These are phyloP conservation scores for Falco biarmicus DNA, from an alignment of 2,797 vertebrate species.

Conservation along the genomic window DNA sequence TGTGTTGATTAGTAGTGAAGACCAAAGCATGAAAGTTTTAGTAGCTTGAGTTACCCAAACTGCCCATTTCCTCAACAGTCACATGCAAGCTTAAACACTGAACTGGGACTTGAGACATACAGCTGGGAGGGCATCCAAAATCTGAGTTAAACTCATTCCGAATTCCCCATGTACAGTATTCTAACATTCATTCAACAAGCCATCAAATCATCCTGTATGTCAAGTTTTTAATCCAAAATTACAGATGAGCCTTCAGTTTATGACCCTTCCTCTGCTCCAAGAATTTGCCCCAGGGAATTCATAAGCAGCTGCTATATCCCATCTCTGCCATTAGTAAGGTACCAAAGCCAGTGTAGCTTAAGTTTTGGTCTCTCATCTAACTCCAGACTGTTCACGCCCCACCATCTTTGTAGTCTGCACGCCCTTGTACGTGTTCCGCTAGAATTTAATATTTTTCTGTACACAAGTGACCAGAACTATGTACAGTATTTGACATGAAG, in stretches of 20 bases:
- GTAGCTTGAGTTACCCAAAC: background rate
- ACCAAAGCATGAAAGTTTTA: background rate
- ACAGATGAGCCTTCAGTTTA: background rate
- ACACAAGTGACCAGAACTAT: background rate
- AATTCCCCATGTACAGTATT: background rate
- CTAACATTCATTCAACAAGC: background rate
- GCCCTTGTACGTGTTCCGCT: background rate
- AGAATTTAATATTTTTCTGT: background rate
- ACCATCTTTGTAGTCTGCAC: background rate
- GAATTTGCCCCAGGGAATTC: background rate
- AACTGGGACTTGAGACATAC: background rate
- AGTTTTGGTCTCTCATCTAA: background rate
- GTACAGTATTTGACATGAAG: background rate
- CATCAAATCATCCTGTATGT: background rate
- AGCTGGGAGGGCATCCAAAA: background rate
- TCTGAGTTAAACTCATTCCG: background rate
- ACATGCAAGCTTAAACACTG: background rate
- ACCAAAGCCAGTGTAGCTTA: background rate
- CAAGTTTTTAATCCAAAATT: slow-evolving; percentile 8
- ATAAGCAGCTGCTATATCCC: background rate
- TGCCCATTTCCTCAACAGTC: background rate
- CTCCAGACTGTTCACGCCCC: background rate
- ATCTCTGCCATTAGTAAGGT: background rate
- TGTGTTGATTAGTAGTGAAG: background rate
- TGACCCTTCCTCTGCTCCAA: background rate